Evolutionary conservation across 2,888 invertebrate species (phyloP), one percentile per base, ranked within the genome.

Genomic region (Diarsia rubi): DNA sequence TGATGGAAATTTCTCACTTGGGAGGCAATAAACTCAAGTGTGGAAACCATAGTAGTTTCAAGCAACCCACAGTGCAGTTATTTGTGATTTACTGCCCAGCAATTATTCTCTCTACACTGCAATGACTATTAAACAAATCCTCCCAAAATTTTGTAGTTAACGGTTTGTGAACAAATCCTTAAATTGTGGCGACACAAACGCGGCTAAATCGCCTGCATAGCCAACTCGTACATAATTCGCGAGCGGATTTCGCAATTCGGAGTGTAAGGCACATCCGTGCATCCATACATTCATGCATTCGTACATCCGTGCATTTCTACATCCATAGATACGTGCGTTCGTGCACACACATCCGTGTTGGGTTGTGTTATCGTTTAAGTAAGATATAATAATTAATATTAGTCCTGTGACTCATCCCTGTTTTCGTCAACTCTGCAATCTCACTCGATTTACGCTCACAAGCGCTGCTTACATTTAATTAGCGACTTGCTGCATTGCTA

Each of bases 201-300:
- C 68, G 8, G 49, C 69, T 66, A 31, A 60, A 82, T 52, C 42
- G 24, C 64, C 45, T 60, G 57, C 69, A 75, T 49, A 79, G 49
- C 68, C 42, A 19, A 44, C 16, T 5, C 27, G 63, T 67, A 73
- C 79, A 82, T 69, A 72, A 80, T 80, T 67, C 37, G 24, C 31
- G 8, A 54, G n/a, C 19, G 73, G 42, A 84, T 76, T 76, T 73
- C 31, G 65, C 31, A 70, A 75, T 80, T 72, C 21, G 9, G 57
- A 64, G 24, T 57, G n/a, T 57, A 11, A 45, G 37, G 16, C 14
- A 47, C 66, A 62, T 77, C 47, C 70, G 44, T 11, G 27, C 21
- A 45, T 52, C 21, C 45, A 1, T 24, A 24, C 45, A 75, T 72
- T 49, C 70, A 57, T 3, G 37, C 44, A 68, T 68, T 21, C 67